Evolutionary conservation across 2,888 invertebrate genomes (phyloP).

Genomic region (Tenthredo distinguenda): DNA sequence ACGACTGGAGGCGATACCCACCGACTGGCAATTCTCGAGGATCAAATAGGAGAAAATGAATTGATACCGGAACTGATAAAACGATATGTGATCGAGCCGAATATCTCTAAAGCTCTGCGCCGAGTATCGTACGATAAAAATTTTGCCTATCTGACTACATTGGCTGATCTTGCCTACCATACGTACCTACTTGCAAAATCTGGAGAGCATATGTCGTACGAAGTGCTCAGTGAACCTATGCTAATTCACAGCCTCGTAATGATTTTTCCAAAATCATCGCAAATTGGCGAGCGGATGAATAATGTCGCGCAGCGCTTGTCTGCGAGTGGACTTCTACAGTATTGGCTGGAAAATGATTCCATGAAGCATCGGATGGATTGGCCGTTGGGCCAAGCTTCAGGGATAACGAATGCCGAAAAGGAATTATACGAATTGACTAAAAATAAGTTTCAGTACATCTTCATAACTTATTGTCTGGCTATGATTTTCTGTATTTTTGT

Average conservation of each 20-base stretch:
- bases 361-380: neutral
- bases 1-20: neutral
- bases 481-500: neutral
- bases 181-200: neutral
- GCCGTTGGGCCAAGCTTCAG: neutral
- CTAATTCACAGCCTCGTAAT: neutral
- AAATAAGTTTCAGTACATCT: neutral
- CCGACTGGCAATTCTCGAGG: neutral
- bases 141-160: neutral
- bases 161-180: neutral
- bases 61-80: neutral
- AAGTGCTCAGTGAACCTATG: neutral
- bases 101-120: neutral
- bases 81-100: neutral
- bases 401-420: neutral
- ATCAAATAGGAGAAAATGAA: neutral
- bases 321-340: neutral
- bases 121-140: neutral
- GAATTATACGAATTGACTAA: neutral
- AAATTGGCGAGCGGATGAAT: neutral
- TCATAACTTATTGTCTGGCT: neutral
- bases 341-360: neutral
- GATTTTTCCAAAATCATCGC: neutral
- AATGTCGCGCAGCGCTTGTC: neutral
- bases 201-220: neutral